phyloP scores from a whole-genome alignment of 2,797 vertebrate species.

The Enteromius trimaculatus region DNA sequence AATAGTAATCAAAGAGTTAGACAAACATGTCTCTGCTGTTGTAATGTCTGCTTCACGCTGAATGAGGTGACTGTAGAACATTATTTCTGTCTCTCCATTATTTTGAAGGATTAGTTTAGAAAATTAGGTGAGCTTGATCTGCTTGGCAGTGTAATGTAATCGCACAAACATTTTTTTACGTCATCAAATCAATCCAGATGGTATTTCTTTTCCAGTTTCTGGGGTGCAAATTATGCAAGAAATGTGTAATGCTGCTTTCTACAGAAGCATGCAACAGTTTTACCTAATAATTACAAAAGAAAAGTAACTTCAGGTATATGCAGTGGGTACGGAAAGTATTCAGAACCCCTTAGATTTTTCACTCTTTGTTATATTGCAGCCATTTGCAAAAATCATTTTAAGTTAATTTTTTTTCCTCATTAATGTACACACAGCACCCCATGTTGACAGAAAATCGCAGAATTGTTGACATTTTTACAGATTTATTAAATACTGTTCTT shows the following conservation, averaged over 20 bases:
- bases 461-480: no score
- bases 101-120: constrained; percentile 27
- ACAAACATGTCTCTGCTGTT: background rate
- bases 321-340: background rate
- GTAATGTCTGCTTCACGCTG: background rate
- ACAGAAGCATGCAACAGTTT: background rate
- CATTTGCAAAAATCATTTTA: no score
- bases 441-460: no score
- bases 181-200: constrained; percentile 33
- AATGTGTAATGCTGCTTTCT: background rate
- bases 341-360: no score
- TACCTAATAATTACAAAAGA: background rate
- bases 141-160: constrained; percentile 21
- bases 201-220: background rate
- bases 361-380: no score
- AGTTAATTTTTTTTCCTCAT: no score
- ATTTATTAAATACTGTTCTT: no score
- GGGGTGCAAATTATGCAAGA: background rate
- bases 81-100: constrained; percentile 15
- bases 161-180: background rate
- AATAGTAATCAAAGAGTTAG: constrained; percentile 1
- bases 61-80: background rate
- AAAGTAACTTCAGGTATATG: background rate
- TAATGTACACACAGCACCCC: no score
- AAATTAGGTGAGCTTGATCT: constrained; percentile 32